Percentiles rank a stretch among this genome's conserved stretches.
Conservation (phyloP, 2,113 vertebrate species). For the Ptilonorhynchus violaceus region DNA sequence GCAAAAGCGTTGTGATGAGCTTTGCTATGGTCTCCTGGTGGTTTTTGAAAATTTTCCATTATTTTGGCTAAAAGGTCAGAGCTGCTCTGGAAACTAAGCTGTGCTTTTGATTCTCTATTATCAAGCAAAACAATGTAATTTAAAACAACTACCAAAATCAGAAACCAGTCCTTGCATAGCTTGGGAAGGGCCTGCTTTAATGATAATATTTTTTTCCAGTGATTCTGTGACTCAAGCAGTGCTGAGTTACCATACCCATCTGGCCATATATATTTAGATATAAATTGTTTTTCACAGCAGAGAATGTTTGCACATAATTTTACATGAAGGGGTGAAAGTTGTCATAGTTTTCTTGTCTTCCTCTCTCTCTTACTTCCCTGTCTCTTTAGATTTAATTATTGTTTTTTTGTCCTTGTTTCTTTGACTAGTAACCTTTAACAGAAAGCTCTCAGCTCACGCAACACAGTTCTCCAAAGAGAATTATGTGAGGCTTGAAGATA, state of each 20-base stretch:
- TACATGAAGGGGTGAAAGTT: not conserved
- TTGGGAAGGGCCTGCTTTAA: not conserved
- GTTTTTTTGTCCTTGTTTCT: not conserved
- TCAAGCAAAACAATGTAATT: not conserved
- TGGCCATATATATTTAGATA: not conserved
- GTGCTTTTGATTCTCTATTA: not conserved
- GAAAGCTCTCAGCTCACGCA: not conserved
- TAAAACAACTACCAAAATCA: not conserved
- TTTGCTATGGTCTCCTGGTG: not conserved
- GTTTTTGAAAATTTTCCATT: not conserved
- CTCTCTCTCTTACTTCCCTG: not conserved
- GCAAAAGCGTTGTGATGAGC: conserved; percentile 2
- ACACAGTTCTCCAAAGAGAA: not conserved
- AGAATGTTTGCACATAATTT: not conserved
- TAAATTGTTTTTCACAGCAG: not conserved
- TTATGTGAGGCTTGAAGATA: not conserved
- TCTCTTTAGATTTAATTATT: not conserved
- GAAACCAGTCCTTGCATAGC: not conserved
- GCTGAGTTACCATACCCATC: not conserved
- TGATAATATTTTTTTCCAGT: not conserved
- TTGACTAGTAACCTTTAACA: not conserved
- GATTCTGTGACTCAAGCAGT: not conserved
- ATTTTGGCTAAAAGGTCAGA: not conserved
- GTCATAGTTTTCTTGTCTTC: not conserved
- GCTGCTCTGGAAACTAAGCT: not conserved